These are phyloP conservation scores for Trissolcus brochymenae DNA, from an alignment of 2,888 invertebrate species.

Conservation along the genomic window DNA sequence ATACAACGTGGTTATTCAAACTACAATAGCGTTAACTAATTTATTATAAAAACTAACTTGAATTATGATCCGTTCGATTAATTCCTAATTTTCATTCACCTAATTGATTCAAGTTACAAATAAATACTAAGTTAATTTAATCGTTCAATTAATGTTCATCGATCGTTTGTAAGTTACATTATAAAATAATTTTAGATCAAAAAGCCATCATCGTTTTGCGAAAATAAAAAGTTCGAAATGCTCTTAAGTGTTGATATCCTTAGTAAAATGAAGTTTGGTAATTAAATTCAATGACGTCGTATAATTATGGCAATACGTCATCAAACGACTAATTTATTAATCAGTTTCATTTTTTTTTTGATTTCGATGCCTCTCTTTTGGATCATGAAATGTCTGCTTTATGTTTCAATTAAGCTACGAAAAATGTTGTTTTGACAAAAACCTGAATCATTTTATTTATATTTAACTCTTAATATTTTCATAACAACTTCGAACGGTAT, in stretches of 20 bases:
- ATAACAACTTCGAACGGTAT: neutral
- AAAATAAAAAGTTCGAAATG: neutral
- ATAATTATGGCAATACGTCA: slow-evolving; percentile 26
- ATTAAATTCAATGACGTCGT: slow-evolving; percentile 19
- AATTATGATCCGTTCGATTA: too few relatives aligned
- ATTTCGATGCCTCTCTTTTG: neutral
- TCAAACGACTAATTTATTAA: slow-evolving; percentile 9
- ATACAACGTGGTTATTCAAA: neutral
- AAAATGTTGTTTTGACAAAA: neutral
- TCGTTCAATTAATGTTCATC: too few relatives aligned
- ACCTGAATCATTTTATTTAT: neutral
- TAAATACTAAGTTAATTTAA: too few relatives aligned
- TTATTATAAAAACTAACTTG: neutral
- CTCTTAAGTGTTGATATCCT: neutral
- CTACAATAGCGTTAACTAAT: slow-evolving; percentile 1
- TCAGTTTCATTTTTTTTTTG: neutral
- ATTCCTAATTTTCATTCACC: too few relatives aligned
- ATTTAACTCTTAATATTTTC: neutral
- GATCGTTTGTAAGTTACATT: too few relatives aligned
- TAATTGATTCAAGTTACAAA: too few relatives aligned
- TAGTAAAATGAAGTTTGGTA: slow-evolving; percentile 23
- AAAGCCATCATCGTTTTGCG: neutral
- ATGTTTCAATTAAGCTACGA: neutral
- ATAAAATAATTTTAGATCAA: too few relatives aligned
- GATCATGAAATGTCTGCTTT: neutral